phyloP scores from a whole-genome alignment of 2,113 vertebrate genomes.

The Tyto alba region DNA sequence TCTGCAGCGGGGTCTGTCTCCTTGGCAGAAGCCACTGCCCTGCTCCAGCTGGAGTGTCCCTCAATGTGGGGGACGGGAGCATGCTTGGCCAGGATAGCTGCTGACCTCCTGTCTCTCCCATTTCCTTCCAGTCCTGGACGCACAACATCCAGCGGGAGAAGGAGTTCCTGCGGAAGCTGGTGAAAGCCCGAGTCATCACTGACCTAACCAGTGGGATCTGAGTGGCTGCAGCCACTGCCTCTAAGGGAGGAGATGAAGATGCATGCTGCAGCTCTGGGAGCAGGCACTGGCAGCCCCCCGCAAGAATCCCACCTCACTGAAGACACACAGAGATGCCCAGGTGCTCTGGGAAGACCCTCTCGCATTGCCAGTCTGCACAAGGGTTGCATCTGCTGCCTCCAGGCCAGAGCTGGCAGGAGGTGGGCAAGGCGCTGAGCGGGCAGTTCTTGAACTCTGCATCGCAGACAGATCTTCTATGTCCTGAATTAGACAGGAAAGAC shows the following conservation, averaged over 20 bases:
- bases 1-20: neutral
- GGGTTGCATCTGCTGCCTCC: constrained; percentile 11
- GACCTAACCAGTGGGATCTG: constrained; percentile 95
- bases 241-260: neutral
- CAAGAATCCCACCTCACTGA: constrained; percentile 28
- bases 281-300: constrained; percentile 33
- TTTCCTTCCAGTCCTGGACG: constrained; percentile 89
- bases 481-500: constrained; percentile 33
- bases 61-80: rapidly evolving
- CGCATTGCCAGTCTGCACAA: neutral
- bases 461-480: constrained; percentile 6
- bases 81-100: neutral
- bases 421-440: neutral
- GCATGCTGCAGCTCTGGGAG: neutral
- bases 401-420: constrained; percentile 5
- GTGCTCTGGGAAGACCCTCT: constrained; percentile 34
- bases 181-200: constrained; percentile 89
- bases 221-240: constrained; percentile 50
- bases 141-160: constrained; percentile 98
- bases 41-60: neutral
- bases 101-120: constrained; percentile 11
- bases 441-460: constrained; percentile 29
- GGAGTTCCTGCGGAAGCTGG: constrained; percentile 94
- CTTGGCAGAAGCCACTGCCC: neutral
- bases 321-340: constrained; percentile 23